phyloP scores from a whole-genome alignment of 2,113 vertebrate species.

The Nothoprocta perdicaria region DNA sequence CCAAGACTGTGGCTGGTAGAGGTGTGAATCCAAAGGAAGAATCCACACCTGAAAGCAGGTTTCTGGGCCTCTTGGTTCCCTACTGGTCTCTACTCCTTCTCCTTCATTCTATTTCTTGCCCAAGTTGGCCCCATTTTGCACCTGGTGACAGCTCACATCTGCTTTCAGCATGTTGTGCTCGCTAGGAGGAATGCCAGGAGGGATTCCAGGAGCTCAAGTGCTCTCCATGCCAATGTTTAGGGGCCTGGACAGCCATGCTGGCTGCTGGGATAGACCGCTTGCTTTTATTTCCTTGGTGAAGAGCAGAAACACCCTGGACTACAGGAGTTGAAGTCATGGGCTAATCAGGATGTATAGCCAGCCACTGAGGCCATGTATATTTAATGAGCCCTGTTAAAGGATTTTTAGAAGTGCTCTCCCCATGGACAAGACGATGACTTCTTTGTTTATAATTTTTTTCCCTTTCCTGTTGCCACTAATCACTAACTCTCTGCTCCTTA shows the following conservation, averaged over 20 bases:
- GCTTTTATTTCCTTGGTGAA: not conserved
- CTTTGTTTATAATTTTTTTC: conserved; percentile 61
- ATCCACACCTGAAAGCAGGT: rapidly evolving
- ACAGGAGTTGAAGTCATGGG: conserved; percentile 30
- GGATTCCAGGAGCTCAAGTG: rapidly evolving
- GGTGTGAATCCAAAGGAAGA: not conserved
- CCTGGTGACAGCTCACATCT: rapidly evolving
- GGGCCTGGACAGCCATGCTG: rapidly evolving
- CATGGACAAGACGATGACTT: conserved; percentile 37
- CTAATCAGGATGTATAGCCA: conserved; percentile 74
- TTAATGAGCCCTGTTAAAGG: conserved; percentile 72
- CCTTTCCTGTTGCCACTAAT: conserved; percentile 70
- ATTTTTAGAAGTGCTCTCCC: conserved; percentile 71
- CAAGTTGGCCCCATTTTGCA: rapidly evolving
- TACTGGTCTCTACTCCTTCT: not conserved
- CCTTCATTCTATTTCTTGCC: not conserved
- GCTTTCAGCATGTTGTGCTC: rapidly evolving
- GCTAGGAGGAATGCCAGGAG: rapidly evolving
- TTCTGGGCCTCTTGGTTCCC: not conserved
- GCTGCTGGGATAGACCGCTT: not conserved
- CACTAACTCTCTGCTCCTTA: conserved; percentile 46
- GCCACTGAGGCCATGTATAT: conserved; percentile 61
- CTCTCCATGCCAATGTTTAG: rapidly evolving
- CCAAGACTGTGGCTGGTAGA: not conserved
- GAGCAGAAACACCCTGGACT: conserved; percentile 9